Conservation (phyloP, 2,113 vertebrate genomes). For the Forbesichthys agassizii region DNA sequence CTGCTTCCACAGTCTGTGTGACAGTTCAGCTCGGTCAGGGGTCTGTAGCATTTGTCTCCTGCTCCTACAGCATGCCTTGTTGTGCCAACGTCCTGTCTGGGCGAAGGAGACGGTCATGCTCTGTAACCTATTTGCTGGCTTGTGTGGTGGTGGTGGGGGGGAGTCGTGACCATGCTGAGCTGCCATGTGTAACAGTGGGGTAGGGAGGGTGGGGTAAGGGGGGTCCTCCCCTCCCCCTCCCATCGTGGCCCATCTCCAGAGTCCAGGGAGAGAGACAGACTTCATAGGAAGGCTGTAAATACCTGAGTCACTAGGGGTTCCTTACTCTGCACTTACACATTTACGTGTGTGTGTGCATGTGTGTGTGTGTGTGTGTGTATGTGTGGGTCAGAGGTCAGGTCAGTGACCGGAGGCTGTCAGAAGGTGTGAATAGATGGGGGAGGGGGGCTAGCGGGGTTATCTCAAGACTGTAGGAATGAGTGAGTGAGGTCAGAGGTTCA, state of each 20-base stretch:
- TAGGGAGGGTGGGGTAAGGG: background rate
- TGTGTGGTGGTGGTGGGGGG: background rate
- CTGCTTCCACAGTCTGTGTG: slow-evolving; percentile 14
- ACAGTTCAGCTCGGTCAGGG: background rate
- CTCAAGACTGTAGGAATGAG: slow-evolving; percentile 15
- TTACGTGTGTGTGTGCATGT: background rate
- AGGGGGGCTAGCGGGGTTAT: slow-evolving; percentile 14
- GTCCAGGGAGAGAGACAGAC: slow-evolving; percentile 11
- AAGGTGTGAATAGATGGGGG: slow-evolving; percentile 21
- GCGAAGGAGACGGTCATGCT: slow-evolving; percentile 6
- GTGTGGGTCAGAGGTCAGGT: slow-evolving; percentile 41
- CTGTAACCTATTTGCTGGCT: background rate
- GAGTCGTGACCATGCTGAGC: slow-evolving; percentile 12
- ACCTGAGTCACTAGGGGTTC: slow-evolving; percentile 23
- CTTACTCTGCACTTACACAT: background rate
- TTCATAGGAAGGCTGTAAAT: slow-evolving; percentile 48
- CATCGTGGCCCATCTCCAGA: slow-evolving; percentile 18
- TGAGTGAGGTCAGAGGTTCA: slow-evolving; percentile 11
- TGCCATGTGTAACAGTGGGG: slow-evolving; percentile 8
- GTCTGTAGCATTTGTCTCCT: background rate
- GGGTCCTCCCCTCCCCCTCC: slow-evolving; percentile 12
- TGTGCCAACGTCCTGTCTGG: slow-evolving; percentile 9
- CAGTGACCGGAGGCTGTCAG: slow-evolving; percentile 31
- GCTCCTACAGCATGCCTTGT: slow-evolving; percentile 13
- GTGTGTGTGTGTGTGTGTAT: slow-evolving; percentile 24